Evolutionary conservation across 2,113 vertebrate species (phyloP), one percentile per base, ranked within the genome.

Genomic region (Aramus guarauna): DNA sequence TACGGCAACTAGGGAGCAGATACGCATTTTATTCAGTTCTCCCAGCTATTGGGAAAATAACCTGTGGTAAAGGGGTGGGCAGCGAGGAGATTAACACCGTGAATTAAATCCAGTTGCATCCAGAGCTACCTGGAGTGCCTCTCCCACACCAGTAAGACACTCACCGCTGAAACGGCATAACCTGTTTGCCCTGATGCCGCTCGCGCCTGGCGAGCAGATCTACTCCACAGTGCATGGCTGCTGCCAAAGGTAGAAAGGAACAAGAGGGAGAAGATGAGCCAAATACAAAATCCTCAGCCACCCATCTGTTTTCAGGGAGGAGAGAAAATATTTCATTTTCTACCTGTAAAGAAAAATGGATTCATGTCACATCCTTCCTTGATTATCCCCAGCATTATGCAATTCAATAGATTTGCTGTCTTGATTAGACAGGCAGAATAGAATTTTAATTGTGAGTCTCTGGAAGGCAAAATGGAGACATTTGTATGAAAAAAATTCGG

Each of bases 351-450:
- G 62, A 95, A 95, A 97, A 95, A 91, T 74, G 71, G 97, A 97
- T 97, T 97, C 95, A 92, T 97, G 95, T 97, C 96, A 97, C 96
- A 97, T 95, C 87, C 87, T 91, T 96, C 89, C 86, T 96, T 97
- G 96, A 97, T 97, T 97, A 97, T 97, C 67, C 52, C 50, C 36
- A 92, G 91, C 95, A 95, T 96, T 97, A 97, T 97, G 96, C 95
- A 97, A 95, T 95, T 97, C 97, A 95, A 96, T 97, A 96, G 95
- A 95, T 97, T 96, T 95, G 91, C 97, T 97, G 94, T 91, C 95
- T 97, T 97, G 97, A 97, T 97, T 97, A 97, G 96, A 95, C 92
- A 94, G 81, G 91, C 94, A 97, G 97, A 97, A 95, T 95, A 96
- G 94, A 96, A 97, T 97, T 97, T 96, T 97, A 97, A 97, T 97